Base-by-base conservation (phyloP, 2,888 invertebrate species). In the Pseudoips prasinana region DNA sequence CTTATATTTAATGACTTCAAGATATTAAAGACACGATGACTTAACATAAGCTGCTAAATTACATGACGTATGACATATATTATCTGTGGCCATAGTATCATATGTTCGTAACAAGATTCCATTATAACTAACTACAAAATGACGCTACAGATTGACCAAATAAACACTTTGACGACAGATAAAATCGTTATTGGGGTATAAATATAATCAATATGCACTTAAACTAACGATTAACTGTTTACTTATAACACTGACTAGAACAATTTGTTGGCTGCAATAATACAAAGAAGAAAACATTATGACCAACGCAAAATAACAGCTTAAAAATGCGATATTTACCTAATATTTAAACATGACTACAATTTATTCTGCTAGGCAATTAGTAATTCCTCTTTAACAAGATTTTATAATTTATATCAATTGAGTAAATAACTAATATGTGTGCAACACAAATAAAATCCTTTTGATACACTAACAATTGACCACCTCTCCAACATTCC, bases 381-480 rank as follows among this genome's bases (percentile, higher is more conserved):
- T 18, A 22, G 10, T 23, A 32, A 35, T 18, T 1, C 22, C 22
- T 27, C 6, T 27, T 27, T 23, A 35, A 20, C 18, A 29, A 9
- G 10, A 5, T 10, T 22, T 31, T 30, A 28, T 14, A 39, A 14
- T 5, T 14, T 2, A 5, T 14, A 14, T 14, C 5, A 14, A 5
- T 14, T 3, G 5, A 3, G 14, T 14, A 44, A 43, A 32, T 37
- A 56, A 47, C 8, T 27, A 14, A 48, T 34, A 32, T 7, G 8
- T 28, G 18, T 19, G 49, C 41, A 58, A 50, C 35, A 25, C 18
- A 62, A 30, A 22, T 25, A 23, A 36, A 50, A 33, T 8, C 35
- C 40, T 48, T 42, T 50, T 46, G 49, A 49, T 55, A 57, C 27
- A 46, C 54, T 64, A 58, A 55, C 62, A 66, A 66, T 66, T 66